Base-by-base conservation (phyloP, 2,888 invertebrate species). In the Junonia oenone region DNA sequence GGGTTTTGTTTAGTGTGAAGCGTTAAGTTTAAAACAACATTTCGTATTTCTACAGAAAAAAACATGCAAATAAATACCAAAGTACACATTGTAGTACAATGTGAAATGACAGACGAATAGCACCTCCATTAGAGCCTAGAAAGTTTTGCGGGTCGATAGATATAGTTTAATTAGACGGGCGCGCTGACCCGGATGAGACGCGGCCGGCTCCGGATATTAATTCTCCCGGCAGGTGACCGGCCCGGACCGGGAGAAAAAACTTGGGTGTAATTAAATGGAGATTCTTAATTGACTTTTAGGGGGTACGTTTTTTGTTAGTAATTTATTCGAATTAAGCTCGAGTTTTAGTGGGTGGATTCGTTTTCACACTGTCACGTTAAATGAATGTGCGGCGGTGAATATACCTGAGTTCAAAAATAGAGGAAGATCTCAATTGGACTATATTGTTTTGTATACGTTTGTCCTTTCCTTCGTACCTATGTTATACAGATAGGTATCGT, bases 181-280 rank as follows among this genome's bases (percentile, higher is more conserved):
- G 38, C 60, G 43, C 54, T 62, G 60, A 60, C 60, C 62, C 60
- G 62, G 60, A 61, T 58, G 51, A 51, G 55, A 54, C 48, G 51
- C 51, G 50, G 57, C 53, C 46, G 45, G 45, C 37, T 45, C 59
- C 55, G 63, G 58, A 60, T 60, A 62, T 63, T 63, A 55, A 22
- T 38, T 57, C 51, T 22, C 56, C 37, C 37, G 35, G 40, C 27
- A 38, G 49, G 8, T 13, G 35, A 35, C 55, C 45, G 38, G 19
- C 11, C 19, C 17, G 19, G 8, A 33, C 29, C 31, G 31, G 43
- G 43, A 49, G 38, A 19, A 40, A 40, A 40, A 40, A 40, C 38
- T 17, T 40, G 17, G 19, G 19, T 40, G 17, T 40, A 40, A 40
- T 40, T 40, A 40, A 40, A 40, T 19, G 38, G 38, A 11, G 35